Conservation (phyloP, 1,140 invertebrate genomes). For the Harlomillsia oculata region DNA sequence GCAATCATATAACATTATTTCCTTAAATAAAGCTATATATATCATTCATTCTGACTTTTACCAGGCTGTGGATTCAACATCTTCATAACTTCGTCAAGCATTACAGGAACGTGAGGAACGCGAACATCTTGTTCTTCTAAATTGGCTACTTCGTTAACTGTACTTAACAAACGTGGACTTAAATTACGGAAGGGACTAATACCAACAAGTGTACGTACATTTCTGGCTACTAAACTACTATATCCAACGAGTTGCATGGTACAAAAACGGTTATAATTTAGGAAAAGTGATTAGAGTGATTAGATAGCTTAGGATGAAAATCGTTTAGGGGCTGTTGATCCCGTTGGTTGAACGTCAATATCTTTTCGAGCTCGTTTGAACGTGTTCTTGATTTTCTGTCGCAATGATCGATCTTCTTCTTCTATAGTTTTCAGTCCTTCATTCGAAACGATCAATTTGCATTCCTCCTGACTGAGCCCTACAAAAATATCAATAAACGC, state of each 20-base stretch:
- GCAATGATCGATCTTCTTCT: constrained; percentile 44
- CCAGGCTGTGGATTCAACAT: constrained; percentile 53
- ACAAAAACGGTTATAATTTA: too few relatives aligned
- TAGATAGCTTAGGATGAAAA: not conserved
- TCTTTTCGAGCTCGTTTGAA: not conserved
- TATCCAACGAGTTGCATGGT: too few relatives aligned
- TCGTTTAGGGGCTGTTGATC: not conserved
- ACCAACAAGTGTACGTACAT: too few relatives aligned
- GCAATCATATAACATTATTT: not conserved
- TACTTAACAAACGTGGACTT: too few relatives aligned
- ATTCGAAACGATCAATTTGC: constrained; percentile 56
- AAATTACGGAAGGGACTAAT: too few relatives aligned
- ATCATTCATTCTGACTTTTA: constrained; percentile 39
- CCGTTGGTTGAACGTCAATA: not conserved
- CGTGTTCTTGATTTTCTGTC: not conserved
- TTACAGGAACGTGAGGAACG: constrained; percentile 55
- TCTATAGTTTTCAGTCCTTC: constrained; percentile 56
- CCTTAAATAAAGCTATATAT: not conserved
- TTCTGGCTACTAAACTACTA: too few relatives aligned
- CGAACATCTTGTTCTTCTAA: not conserved
- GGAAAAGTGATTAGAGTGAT: too few relatives aligned
- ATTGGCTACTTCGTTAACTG: not conserved
- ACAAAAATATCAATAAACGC: constrained; percentile 44
- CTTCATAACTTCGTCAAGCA: constrained; percentile 57
- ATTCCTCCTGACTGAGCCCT: constrained; percentile 58